phyloP scores from a whole-genome alignment of 2,888 invertebrate genomes.

The Hydrotaea diabolus region DNA sequence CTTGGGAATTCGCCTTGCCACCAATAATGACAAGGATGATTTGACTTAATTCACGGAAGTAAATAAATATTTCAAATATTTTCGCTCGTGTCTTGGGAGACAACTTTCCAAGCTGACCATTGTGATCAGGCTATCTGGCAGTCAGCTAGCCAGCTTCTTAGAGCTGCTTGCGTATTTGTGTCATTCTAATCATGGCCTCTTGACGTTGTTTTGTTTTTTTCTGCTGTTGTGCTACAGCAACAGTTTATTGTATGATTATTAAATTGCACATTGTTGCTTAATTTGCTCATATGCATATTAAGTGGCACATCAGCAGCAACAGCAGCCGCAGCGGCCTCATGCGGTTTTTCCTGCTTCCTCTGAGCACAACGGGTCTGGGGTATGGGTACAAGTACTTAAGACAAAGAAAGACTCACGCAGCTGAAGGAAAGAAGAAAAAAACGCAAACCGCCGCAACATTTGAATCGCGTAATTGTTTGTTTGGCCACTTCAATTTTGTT shows the following conservation, averaged over 20 bases:
- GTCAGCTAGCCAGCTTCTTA: not conserved
- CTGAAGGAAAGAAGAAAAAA: too few relatives aligned
- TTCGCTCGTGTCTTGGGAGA: not conserved
- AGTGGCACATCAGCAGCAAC: conserved; percentile 28
- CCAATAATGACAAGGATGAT: conserved; percentile 25
- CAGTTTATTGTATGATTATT: conserved; percentile 18
- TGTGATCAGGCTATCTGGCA: not conserved
- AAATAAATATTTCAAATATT: conserved; percentile 18
- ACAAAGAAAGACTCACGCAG: conserved; percentile 3
- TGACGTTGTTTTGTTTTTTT: too few relatives aligned
- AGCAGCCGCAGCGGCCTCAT: conserved; percentile 11
- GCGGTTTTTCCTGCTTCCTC: conserved; percentile 66
- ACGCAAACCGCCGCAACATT: conserved; percentile 1
- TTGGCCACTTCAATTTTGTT: conserved; percentile 29
- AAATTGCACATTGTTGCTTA: conserved; percentile 57
- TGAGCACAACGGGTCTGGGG: not conserved
- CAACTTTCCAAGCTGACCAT: too few relatives aligned
- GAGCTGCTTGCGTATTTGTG: conserved; percentile 46
- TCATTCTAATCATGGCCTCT: conserved; percentile 52
- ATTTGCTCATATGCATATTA: conserved; percentile 25
- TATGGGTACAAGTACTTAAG: not conserved
- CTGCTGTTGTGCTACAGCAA: not conserved
- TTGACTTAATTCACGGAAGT: conserved; percentile 11
- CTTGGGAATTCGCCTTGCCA: not conserved
- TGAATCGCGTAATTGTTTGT: conserved; percentile 36